phyloP scores from a whole-genome alignment of 2,113 vertebrate species.

The Heptranchias perlo region DNA sequence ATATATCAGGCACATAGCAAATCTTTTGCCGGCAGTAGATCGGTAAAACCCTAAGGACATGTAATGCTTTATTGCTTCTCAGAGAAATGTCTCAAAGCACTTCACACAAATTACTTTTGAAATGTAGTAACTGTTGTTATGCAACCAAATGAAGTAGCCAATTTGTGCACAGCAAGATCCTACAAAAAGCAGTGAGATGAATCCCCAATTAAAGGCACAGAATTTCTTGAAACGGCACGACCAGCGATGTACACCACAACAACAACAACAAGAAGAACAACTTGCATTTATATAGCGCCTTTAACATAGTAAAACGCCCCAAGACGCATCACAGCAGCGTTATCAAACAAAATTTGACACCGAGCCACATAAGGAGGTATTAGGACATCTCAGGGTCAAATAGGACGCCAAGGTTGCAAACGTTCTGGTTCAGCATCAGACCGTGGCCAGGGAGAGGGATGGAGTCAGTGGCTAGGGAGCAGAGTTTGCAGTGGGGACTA shows the following conservation, averaged over 20 bases:
- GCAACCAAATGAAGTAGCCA: constrained; percentile 1
- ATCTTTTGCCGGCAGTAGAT: background rate
- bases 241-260: background rate
- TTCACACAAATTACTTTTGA: background rate
- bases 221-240: background rate
- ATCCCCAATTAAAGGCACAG: background rate
- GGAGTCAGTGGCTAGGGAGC: no score
- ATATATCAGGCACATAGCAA: background rate
- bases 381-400: no score
- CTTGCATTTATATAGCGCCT: no score
- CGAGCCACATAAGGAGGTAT: no score
- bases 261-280: no score
- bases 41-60: background rate
- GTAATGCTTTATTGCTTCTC: background rate
- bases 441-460: no score
- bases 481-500: no score
- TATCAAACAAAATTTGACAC: no score
- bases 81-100: background rate
- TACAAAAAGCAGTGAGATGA: background rate
- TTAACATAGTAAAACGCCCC: no score
- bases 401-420: no score
- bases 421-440: no score
- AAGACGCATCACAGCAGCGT: no score
- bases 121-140: background rate
- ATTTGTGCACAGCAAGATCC: background rate